Evolutionary conservation across 30 jellyfish, hydroid and myxozoan species (phyloP), one percentile per base, ranked within the genome.

Genomic region (Aurelia sp.): DNA sequence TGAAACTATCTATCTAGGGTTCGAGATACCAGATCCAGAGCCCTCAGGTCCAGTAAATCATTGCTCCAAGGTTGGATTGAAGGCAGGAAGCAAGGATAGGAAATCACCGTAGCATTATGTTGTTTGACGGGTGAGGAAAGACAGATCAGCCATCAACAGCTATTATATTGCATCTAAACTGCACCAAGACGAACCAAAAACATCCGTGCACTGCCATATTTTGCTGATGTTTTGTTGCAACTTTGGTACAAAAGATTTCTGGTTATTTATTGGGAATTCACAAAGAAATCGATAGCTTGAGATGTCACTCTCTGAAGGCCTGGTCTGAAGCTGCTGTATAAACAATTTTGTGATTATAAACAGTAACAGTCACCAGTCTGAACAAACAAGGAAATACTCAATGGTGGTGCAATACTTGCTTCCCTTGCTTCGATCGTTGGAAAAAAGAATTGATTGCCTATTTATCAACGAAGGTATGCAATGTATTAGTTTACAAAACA

Each of bases 51-150:
- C 79, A n/a, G 61, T 50, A 69, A 69, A 23, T 31, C 23, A 1
- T 16, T 33, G 31, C 3, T 5, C 79, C 19, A 17, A 30, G 79
- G 67, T 20, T 74, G 63, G 19, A n/a, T 22, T 21, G 22, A 78
- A 69, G 83, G 76, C 91, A 82, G 91, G 91, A 82, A 82, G 84
- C 85, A 33, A 84, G 79, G 90, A 53, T 15, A 69, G 91, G 85
- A 82, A 82, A 82, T 82, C 91, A 51, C 76, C 57, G 90, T 69
- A 53, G 60, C 55, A 47, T 76, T 13, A 80, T 72, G 44, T 57
- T 82, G 84, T 68, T 78, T 82, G 91, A 82, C 84, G 78, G 81
- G 85, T 82, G 91, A 82, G 76, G 91, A 82, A 71, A 82, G 91
- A 59, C 85, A 82, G 91, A 71, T 58, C 82, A 58, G 22, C 27